Percentiles rank a stretch among this genome's conserved stretches.
Conservation (phyloP, 2,888 invertebrate genomes). For the Polyploca ridens region DNA sequence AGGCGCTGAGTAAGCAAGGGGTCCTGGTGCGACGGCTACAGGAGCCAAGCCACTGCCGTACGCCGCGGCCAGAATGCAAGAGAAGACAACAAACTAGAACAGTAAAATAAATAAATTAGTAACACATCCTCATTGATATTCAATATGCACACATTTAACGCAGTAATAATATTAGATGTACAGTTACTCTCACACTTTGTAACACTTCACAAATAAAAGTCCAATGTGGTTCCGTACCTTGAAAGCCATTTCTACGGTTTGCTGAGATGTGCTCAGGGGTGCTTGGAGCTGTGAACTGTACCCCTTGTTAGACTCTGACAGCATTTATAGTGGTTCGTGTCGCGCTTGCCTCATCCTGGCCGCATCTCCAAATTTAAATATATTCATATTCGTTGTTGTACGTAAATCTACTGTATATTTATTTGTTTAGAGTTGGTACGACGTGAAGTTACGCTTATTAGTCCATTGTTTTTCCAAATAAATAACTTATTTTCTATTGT, state of each 20-base stretch:
- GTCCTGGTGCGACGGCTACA: constrained; percentile 55
- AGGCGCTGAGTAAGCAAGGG: constrained; percentile 57
- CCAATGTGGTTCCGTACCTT: constrained; percentile 69
- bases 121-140: neutral
- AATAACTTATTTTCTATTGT: neutral
- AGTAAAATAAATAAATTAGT: constrained; percentile 21
- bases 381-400: constrained; percentile 74
- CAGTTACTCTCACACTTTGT: constrained; percentile 38
- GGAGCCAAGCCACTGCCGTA: constrained; percentile 63
- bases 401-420: constrained; percentile 24
- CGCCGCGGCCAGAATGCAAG: constrained; percentile 66
- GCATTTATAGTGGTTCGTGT: constrained; percentile 71
- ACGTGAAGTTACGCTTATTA: constrained; percentile 4
- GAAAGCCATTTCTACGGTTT: constrained; percentile 70
- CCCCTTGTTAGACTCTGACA: constrained; percentile 61
- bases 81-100: constrained; percentile 73
- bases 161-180: constrained; percentile 14
- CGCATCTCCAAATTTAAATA: constrained; percentile 84
- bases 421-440: constrained; percentile 3
- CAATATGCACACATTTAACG: neutral
- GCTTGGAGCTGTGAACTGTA: constrained; percentile 74
- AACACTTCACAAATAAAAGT: constrained; percentile 50
- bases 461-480: constrained; percentile 5
- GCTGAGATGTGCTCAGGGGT: constrained; percentile 68
- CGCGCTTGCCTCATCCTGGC: constrained; percentile 78